phyloP scores from a whole-genome alignment of 2,888 invertebrate genomes.

The Noctua comes region DNA sequence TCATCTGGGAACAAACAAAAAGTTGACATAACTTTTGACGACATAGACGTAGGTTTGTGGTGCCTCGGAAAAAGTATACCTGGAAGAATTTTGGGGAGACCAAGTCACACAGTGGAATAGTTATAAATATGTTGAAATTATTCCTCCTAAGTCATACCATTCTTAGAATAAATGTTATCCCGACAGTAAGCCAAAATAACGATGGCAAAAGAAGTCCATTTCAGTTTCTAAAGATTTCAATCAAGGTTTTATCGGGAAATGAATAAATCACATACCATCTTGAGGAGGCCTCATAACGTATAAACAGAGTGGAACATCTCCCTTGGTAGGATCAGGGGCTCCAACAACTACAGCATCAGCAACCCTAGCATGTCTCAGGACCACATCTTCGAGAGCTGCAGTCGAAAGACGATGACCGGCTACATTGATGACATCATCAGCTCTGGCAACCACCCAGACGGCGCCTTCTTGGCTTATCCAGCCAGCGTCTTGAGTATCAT shows the following conservation, averaged over 20 bases:
- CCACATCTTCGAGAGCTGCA: constrained; percentile 96
- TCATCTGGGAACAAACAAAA: constrained; percentile 78
- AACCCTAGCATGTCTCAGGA: constrained; percentile 95
- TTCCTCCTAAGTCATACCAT: neutral
- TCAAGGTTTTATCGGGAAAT: constrained; percentile 68
- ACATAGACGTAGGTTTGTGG: neutral
- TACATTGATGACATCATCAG: constrained; percentile 98
- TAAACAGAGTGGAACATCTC: constrained; percentile 96
- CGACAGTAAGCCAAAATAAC: neutral
- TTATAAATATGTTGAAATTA: neutral
- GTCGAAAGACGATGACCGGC: constrained; percentile 98
- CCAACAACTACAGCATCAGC: constrained; percentile 97
- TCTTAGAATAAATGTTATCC: neutral
- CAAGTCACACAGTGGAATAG: neutral
- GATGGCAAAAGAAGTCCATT: neutral
- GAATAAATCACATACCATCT: constrained; percentile 74
- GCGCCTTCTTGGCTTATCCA: constrained; percentile 95
- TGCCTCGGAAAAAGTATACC: neutral
- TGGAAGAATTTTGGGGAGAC: neutral
- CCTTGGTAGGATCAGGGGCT: constrained; percentile 96
- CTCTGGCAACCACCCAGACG: constrained; percentile 96
- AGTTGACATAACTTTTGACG: neutral
- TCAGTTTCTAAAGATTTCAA: neutral
- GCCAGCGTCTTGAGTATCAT: constrained; percentile 99
- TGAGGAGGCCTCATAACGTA: constrained; percentile 93